A percentile compares a stretch with the other conserved stretches of the same genome.
phyloP scores from a whole-genome alignment of 2,888 invertebrate species.

The Craniophora ligustri region DNA sequence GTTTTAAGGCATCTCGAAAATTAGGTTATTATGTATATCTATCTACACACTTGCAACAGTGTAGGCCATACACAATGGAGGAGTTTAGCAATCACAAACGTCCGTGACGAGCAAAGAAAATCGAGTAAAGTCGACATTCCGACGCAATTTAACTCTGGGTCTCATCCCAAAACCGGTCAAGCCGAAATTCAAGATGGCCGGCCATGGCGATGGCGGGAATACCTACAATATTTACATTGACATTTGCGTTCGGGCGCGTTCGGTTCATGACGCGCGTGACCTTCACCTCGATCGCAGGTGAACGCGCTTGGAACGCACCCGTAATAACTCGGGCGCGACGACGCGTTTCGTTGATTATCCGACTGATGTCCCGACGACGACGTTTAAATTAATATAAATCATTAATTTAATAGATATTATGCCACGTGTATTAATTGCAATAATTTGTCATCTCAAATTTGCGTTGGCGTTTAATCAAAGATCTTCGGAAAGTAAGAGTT shows the following conservation, averaged over 20 bases:
- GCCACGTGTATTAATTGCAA: constrained; percentile 13
- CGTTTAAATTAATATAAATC: constrained; percentile 22
- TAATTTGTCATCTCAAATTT: constrained; percentile 39
- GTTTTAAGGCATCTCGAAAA: constrained; percentile 19
- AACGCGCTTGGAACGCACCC: constrained; percentile 72
- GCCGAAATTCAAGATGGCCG: constrained; percentile 81
- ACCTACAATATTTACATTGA: constrained; percentile 73
- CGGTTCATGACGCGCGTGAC: constrained; percentile 74
- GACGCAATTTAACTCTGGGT: constrained; percentile 52
- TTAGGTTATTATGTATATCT: neutral
- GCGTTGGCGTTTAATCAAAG: no score
- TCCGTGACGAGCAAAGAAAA: constrained; percentile 52
- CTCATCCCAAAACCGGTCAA: constrained; percentile 76
- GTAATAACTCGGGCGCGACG: constrained; percentile 52
- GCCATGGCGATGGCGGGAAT: constrained; percentile 75
- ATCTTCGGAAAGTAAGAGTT: no score
- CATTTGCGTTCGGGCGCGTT: constrained; percentile 74
- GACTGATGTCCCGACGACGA: constrained; percentile 23
- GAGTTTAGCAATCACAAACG: constrained; percentile 32
- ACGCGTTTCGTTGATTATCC: constrained; percentile 51
- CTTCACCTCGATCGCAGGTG: constrained; percentile 86
- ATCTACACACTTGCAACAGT: constrained; percentile 15
- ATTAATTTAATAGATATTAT: constrained; percentile 21
- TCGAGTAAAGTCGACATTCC: constrained; percentile 70
- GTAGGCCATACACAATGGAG: constrained; percentile 27